phyloP scores from a whole-genome alignment of 2,888 invertebrate genomes.

The Xestobium rufovillosum region DNA sequence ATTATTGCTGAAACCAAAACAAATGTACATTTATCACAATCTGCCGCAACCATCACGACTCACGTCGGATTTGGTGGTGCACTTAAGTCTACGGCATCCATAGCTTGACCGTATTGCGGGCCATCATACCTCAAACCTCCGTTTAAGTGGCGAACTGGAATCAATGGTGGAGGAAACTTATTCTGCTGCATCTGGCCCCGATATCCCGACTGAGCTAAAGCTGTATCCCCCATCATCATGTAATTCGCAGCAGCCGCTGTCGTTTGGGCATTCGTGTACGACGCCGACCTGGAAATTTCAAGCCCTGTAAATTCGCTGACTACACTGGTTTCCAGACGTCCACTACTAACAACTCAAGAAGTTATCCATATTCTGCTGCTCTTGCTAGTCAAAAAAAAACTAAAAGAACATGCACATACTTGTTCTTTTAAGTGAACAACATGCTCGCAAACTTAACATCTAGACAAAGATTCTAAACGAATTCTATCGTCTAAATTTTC shows the following conservation, averaged over 20 bases:
- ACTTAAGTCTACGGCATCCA: slow-evolving; percentile 18
- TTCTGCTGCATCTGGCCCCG: slow-evolving; percentile 41
- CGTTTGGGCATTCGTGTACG: slow-evolving; percentile 40
- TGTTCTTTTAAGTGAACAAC: not conserved
- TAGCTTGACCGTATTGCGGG: slow-evolving; percentile 20
- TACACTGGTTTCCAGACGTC: too few species aligned
- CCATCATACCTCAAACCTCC: slow-evolving; percentile 36
- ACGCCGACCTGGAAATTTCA: slow-evolving; percentile 41
- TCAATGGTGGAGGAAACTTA: slow-evolving; percentile 50
- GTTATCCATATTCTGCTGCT: too few species aligned
- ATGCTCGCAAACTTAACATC: too few species aligned
- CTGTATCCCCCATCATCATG: slow-evolving; percentile 42
- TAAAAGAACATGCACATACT: not conserved
- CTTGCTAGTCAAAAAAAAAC: not conserved
- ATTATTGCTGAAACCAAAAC: slow-evolving; percentile 24
- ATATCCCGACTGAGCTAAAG: slow-evolving; percentile 35
- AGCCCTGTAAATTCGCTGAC: slow-evolving; percentile 6
- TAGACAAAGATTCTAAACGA: too few species aligned
- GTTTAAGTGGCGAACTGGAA: slow-evolving; percentile 44
- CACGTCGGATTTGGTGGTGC: slow-evolving; percentile 8
- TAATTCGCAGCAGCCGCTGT: slow-evolving; percentile 35
- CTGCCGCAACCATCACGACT: too few species aligned
- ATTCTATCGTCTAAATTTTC: too few species aligned
- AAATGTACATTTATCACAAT: slow-evolving; percentile 4
- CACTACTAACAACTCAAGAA: too few species aligned